Evolutionary conservation across 2,888 invertebrate species (phyloP), one percentile per base, ranked within the genome.

Genomic region (Stomorhina lunata): DNA sequence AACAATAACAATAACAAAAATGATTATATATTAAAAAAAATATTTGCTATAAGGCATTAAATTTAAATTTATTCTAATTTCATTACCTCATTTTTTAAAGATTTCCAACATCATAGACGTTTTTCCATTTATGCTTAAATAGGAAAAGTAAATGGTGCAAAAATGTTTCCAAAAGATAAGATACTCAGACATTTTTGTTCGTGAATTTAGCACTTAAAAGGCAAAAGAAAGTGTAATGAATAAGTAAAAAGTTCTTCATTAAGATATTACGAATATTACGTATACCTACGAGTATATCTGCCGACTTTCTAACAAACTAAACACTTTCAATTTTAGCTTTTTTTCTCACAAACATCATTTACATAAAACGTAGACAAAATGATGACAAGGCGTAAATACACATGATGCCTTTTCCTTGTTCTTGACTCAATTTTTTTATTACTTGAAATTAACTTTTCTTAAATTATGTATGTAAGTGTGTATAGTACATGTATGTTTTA

Each of bases 341-440:
- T 1, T 15, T 43, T 29, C 1, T 45, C 27, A 63, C 20, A 17
- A 15, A 68, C 53, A 48, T 2, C 7, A 40, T 61, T 40, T 32
- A 27, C 25, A n/a, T 25, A n/a, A n/a, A n/a, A n/a, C n/a, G n/a
- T 27, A 17, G 12, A n/a, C 34, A 25, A 15, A 37, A 50, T 55
- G 61, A 50, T 72, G 72, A 50, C 50, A 72, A 72, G 37, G 53
- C 72, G 5, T 45, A 2, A 68, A 68, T 66, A 37, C 37, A n/a
- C 22, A 15, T 20, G 32, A 20, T 15, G 20, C 6, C 25, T 61
- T 25, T n/a, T n/a, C 7, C n/a, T n/a, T 34, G 25, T 37, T 72
- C 34, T 27, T 15, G n/a, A n/a, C n/a, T n/a, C n/a, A n/a, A n/a
- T n/a, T 22, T 32, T 50, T 22, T 61, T 50, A 37, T 48, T 27